Evolutionary conservation across 1,140 invertebrate genomes (phyloP).

Genomic region (Atta texana): DNA sequence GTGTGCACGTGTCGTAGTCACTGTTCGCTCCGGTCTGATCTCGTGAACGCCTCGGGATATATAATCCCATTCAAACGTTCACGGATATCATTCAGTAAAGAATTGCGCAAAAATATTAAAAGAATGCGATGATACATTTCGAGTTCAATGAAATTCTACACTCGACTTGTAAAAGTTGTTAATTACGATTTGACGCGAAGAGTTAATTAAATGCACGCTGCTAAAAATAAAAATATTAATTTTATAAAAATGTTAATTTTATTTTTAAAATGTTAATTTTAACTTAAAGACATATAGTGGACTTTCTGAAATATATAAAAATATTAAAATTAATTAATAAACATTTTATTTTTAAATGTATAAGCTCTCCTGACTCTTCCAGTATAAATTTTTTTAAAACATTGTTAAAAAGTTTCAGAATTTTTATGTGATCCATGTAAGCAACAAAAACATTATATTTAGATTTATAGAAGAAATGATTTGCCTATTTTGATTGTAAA

Average conservation of each 20-base stretch:
- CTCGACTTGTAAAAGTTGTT: background rate
- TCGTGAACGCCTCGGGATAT: conserved; percentile 27
- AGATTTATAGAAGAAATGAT: background rate
- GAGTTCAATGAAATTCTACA: conserved; percentile 5
- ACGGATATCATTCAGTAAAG: background rate
- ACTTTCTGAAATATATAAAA: no score
- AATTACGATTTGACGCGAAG: background rate
- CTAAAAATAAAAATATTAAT: no score
- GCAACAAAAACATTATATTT: background rate
- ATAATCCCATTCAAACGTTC: conserved; percentile 26
- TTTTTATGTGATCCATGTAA: background rate
- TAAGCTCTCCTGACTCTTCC: background rate
- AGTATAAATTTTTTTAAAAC: background rate
- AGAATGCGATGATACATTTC: background rate
- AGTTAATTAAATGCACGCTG: background rate
- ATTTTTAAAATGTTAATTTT: no score
- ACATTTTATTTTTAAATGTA: no score
- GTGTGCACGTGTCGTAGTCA: conserved; percentile 34
- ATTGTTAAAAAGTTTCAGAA: background rate
- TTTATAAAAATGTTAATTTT: no score
- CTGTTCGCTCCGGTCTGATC: conserved; percentile 15
- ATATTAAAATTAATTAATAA: no score
- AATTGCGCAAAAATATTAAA: background rate
- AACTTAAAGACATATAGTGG: no score
- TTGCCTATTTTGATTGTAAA: background rate